These are phyloP conservation scores for Pocillopora grandis DNA, from an alignment of 92 coral and sea anemone species.

Conservation along the genomic window DNA sequence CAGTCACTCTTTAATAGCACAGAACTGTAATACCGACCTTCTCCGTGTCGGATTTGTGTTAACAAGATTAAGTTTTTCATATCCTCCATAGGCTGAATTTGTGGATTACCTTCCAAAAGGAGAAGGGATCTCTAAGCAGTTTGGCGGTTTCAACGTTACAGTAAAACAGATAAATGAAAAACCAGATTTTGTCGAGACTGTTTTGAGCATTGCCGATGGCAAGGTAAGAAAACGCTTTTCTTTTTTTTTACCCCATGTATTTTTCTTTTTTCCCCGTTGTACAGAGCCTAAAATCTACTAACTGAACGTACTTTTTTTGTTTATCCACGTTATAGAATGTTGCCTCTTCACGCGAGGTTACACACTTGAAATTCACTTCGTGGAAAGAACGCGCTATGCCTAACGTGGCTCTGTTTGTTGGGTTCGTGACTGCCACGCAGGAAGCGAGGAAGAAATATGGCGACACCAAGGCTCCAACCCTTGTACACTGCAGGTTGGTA, in stretches of 20 bases:
- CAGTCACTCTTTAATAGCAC: background rate
- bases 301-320: background rate
- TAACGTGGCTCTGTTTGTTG: conserved; percentile 85
- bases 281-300: background rate
- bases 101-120: conserved; percentile 61
- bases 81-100: conserved; percentile 58
- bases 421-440: conserved; percentile 75
- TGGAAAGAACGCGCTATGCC: conserved; percentile 85
- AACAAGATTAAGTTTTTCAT: background rate
- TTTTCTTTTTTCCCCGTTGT: background rate
- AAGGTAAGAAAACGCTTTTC: conserved; percentile 26
- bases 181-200: conserved; percentile 65
- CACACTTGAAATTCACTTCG: conserved; percentile 81
- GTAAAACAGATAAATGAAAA: conserved; percentile 65
- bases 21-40: background rate
- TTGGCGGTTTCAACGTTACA: conserved; percentile 61
- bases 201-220: conserved; percentile 41
- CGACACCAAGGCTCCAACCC: conserved; percentile 68
- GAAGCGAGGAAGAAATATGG: conserved; percentile 65
- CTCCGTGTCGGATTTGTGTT: too few species aligned
- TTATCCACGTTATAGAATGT: conserved; percentile 10
- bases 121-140: conserved; percentile 55
- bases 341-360: conserved; percentile 65
- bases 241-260: background rate
- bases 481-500: conserved; percentile 91